Evolutionary conservation across 2,888 invertebrate genomes (phyloP).

Genomic region (Plagodis dolabraria): DNA sequence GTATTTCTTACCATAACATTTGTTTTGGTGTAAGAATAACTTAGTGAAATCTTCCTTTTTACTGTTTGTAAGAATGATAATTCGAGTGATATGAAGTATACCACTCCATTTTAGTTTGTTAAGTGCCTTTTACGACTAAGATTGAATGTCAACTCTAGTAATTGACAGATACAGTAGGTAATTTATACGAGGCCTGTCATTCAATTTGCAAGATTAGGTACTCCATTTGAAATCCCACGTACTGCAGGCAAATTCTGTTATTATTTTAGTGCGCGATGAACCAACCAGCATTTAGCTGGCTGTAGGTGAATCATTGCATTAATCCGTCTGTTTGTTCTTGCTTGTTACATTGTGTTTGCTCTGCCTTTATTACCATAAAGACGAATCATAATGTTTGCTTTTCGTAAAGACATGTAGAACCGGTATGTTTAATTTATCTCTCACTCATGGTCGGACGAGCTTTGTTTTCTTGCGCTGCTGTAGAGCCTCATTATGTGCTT

Average conservation of each 20-base stretch:
- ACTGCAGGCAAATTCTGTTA: neutral
- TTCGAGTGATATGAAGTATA: too few relatives aligned
- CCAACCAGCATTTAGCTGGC: slow-evolving; percentile 16
- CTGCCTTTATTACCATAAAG: slow-evolving; percentile 50
- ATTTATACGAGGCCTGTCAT: too few relatives aligned
- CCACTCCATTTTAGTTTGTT: too few relatives aligned
- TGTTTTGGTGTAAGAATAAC: too few relatives aligned
- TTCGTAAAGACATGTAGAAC: slow-evolving; percentile 33
- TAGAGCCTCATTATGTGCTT: slow-evolving; percentile 24
- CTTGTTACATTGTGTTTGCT: slow-evolving; percentile 52
- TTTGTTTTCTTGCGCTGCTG: slow-evolving; percentile 24
- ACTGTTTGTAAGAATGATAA: too few relatives aligned
- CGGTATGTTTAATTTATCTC: slow-evolving; percentile 34
- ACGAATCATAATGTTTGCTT: slow-evolving; percentile 48
- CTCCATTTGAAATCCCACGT: neutral
- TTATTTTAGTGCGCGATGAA: slow-evolving; percentile 5
- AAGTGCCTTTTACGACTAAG: too few relatives aligned
- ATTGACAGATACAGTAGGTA: too few relatives aligned
- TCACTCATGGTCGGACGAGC: slow-evolving; percentile 31
- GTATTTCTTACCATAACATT: too few relatives aligned
- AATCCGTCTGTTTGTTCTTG: slow-evolving; percentile 57
- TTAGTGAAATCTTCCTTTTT: too few relatives aligned
- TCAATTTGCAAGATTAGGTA: too few relatives aligned
- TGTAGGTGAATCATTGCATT: slow-evolving; percentile 59
- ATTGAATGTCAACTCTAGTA: too few relatives aligned